These are phyloP conservation scores for Agrypnia vestita DNA, from an alignment of 1,140 invertebrate species.

Conservation along the genomic window DNA sequence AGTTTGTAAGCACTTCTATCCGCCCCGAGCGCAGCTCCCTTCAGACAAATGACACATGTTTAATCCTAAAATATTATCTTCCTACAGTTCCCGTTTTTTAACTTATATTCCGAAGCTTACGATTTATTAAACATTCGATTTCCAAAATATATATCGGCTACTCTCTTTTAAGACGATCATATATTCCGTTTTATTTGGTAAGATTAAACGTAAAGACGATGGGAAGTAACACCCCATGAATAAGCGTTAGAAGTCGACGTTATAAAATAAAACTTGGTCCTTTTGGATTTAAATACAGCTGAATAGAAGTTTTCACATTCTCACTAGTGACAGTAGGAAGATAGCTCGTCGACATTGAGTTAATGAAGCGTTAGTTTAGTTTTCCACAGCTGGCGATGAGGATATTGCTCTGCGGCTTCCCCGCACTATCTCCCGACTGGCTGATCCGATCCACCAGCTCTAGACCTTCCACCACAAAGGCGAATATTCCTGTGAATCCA, in stretches of 20 bases:
- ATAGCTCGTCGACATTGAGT: not conserved
- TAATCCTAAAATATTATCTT: constrained; percentile 30
- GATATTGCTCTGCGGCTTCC: constrained; percentile 84
- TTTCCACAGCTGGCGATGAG: constrained; percentile 85
- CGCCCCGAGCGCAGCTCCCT: constrained; percentile 4
- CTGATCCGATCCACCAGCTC: constrained; percentile 87
- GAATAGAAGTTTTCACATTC: constrained; percentile 35
- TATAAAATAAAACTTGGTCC: constrained; percentile 57
- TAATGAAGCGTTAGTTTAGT: constrained; percentile 64
- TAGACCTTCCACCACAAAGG: constrained; percentile 85
- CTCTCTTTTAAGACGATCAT: constrained; percentile 35
- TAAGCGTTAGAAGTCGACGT: constrained; percentile 33
- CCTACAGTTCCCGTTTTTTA: constrained; percentile 39
- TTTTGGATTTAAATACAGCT: constrained; percentile 42
- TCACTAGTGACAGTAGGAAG: constrained; percentile 40
- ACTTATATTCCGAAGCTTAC: constrained; percentile 54
- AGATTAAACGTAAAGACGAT: constrained; percentile 39
- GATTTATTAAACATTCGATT: constrained; percentile 51
- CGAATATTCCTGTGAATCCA: constrained; percentile 88
- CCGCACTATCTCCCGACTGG: constrained; percentile 82
- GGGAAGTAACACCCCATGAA: constrained; percentile 34
- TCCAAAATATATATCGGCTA: constrained; percentile 57
- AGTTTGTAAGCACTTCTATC: too few relatives aligned
- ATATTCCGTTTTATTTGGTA: constrained; percentile 20
- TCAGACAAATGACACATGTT: constrained; percentile 52